These are phyloP conservation scores for Phocoena phocoena DNA, from an alignment of 2,113 vertebrate genomes.

Conservation along the genomic window DNA sequence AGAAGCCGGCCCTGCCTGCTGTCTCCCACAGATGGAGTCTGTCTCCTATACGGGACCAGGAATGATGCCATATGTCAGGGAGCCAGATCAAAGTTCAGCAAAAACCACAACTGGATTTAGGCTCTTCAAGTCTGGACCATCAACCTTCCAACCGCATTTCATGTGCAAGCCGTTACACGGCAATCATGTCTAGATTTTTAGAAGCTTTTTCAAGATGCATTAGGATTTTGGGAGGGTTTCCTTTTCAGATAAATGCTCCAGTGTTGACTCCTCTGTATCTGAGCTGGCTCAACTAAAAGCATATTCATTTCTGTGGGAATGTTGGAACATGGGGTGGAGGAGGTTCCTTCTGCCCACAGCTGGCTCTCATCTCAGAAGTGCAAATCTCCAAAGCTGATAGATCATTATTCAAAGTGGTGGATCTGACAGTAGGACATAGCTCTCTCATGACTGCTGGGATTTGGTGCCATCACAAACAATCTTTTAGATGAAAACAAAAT, in stretches of 20 bases:
- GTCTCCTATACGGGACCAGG: not conserved
- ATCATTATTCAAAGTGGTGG: not conserved
- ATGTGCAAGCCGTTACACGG: not conserved
- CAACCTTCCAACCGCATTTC: not conserved
- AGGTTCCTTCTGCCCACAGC: not conserved
- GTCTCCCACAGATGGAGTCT: not conserved
- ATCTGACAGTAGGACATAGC: not conserved
- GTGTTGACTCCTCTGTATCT: conserved; percentile 73
- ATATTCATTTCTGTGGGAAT: conserved; percentile 72
- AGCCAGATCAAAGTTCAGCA: not conserved
- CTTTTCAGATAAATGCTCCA: conserved; percentile 67
- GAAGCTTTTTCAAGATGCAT: conserved; percentile 45
- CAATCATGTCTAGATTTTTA: conserved; percentile 45
- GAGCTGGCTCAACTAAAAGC: conserved; percentile 43
- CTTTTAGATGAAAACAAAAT: not conserved
- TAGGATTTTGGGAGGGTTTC: conserved; percentile 57
- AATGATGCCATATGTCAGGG: not conserved
- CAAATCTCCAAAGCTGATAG: not conserved
- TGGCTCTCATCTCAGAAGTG: conserved; percentile 35
- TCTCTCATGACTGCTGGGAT: not conserved
- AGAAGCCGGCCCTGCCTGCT: not conserved
- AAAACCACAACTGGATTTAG: not conserved
- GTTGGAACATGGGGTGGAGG: not conserved
- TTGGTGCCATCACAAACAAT: not conserved
- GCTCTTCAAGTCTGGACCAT: not conserved